Base-by-base conservation (phyloP, 2,797 vertebrate species). In the Malacoctenus gilli region DNA sequence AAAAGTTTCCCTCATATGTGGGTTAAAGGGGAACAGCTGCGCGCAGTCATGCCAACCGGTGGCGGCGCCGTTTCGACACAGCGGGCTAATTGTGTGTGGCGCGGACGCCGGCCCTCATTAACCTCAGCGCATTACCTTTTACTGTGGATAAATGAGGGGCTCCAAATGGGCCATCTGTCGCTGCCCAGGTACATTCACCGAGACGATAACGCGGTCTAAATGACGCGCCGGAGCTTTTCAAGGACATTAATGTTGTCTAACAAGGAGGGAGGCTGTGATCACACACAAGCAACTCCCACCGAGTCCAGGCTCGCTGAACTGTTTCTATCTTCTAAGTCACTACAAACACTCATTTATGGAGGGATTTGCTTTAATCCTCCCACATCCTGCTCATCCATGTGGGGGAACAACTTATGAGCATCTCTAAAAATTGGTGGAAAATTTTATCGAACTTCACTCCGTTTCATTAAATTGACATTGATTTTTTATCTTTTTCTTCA, bases 11-110 rank as follows among this genome's bases (percentile, higher is more conserved):
- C 64, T 57, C 49, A 31, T 68, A 54, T 59, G 25, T 49, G 64
- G 80, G 69, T 83, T 80, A 82, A 84, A 75, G 9, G 25, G 56
- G 55, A 83, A 59, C 82, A 89, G 81, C 84, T 88, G 85, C 59
- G 72, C 16, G 40, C 59, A 28, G 42, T 75, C 77, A 56, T 48
- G 64, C 69, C 36, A 36, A 55, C 44, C 50, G 20, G 38, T 3
- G 47, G 48, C 12, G 57, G 37, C 49, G 61, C 15, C 36, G 68
- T 79, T 69, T 68, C 64, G 63, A 77, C 75, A 66, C 79, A 39
- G 68, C 31, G 28, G 77, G 72, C 82, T 89, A 89, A 90, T 90
- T 85, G 80, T 55, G 75, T 87, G 77, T 79, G 77, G 80, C 84
- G 57, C 41, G 39, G 59, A 65, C 51, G 77, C 56, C 83, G 87